These are phyloP conservation scores for Meiosimyza decipiens DNA, from an alignment of 2,888 invertebrate genomes.

Conservation along the genomic window DNA sequence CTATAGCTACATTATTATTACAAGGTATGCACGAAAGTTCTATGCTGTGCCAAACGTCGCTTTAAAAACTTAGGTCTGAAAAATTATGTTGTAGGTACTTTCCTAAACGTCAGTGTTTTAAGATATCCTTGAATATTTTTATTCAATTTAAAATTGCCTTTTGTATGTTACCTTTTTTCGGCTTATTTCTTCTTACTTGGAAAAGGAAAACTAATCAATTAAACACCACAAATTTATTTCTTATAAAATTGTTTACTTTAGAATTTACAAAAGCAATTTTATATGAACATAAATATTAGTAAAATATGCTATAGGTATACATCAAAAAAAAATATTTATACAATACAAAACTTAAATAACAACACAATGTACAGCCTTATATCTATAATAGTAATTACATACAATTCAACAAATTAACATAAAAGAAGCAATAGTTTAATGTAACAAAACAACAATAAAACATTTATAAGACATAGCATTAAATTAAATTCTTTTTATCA, in stretches of 20 bases:
- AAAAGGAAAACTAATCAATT: background rate
- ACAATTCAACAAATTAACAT: constrained; percentile 18
- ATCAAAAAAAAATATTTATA: background rate
- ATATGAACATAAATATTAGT: constrained; percentile 3
- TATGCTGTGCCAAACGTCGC: no score
- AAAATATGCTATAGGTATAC: background rate
- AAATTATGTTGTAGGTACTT: no score
- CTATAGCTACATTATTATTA: no score
- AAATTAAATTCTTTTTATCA: background rate
- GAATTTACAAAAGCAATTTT: background rate
- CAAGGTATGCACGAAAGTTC: no score
- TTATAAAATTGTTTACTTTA: background rate
- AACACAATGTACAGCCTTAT: constrained; percentile 21
- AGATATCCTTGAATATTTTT: no score
- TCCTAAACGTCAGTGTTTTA: no score
- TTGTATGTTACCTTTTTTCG: no score
- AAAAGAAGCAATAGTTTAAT: constrained; percentile 10
- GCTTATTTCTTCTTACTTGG: no score
- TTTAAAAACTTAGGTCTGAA: no score
- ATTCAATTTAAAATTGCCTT: no score
- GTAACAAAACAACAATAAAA: background rate
- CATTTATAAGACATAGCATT: background rate
- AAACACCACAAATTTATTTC: background rate
- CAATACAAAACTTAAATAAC: background rate
- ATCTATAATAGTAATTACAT: background rate